Evolutionary conservation across 2,113 vertebrate genomes (phyloP).

Genomic region (Epinephelus fuscoguttatus): DNA sequence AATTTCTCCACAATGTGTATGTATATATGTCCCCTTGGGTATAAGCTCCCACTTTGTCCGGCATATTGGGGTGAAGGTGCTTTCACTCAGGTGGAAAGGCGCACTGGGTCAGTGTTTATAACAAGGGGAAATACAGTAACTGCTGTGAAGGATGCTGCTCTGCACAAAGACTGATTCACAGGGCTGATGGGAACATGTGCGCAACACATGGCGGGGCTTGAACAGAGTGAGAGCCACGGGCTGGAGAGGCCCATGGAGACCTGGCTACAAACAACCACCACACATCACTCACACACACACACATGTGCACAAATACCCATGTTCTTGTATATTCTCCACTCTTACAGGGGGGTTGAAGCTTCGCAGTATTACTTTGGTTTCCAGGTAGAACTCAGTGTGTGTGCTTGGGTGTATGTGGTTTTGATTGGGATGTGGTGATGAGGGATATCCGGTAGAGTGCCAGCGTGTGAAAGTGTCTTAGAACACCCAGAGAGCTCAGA

Average conservation of each 20-base stretch:
- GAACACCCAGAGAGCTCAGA: constrained; percentile 81
- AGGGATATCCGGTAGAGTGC: constrained; percentile 68
- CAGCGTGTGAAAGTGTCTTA: constrained; percentile 72
- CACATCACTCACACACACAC: constrained; percentile 31
- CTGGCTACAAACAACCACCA: constrained; percentile 71
- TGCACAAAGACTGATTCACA: constrained; percentile 80
- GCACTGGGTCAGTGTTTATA: constrained; percentile 54
- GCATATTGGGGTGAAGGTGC: constrained; percentile 31
- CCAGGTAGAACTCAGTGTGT: constrained; percentile 47
- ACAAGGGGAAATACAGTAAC: constrained; percentile 73
- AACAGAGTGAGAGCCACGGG: constrained; percentile 62
- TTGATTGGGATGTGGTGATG: constrained; percentile 60
- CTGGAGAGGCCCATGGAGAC: constrained; percentile 67
- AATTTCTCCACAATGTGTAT: constrained; percentile 14
- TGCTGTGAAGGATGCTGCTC: constrained; percentile 75
- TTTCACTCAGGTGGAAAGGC: constrained; percentile 57
- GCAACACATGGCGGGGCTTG: constrained; percentile 77
- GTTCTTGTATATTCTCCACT: constrained; percentile 46
- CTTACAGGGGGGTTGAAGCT: constrained; percentile 48
- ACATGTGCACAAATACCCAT: constrained; percentile 31
- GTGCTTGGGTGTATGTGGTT: constrained; percentile 30
- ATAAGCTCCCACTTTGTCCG: constrained; percentile 32
- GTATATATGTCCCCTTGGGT: not conserved
- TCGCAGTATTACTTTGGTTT: constrained; percentile 26
- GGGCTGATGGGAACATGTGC: constrained; percentile 79